phyloP scores from a whole-genome alignment of 2,888 invertebrate genomes.

The Choreutis nemorana region DNA sequence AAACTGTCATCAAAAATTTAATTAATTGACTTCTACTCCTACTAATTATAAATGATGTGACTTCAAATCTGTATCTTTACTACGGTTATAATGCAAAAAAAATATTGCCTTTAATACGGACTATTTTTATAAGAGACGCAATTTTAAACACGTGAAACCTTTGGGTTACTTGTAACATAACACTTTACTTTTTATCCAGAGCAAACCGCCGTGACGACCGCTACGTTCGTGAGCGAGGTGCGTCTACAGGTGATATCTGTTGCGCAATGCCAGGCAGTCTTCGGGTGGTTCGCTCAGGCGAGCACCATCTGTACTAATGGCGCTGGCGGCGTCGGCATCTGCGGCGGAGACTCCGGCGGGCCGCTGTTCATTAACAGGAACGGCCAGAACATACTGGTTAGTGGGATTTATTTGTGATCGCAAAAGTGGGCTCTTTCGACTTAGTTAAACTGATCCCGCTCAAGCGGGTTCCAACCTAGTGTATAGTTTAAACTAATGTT shows the following conservation, averaged over 20 bases:
- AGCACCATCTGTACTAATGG: conserved; percentile 21
- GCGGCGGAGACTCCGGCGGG: conserved; percentile 22
- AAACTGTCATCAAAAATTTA: neutral
- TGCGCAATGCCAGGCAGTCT: conserved; percentile 15
- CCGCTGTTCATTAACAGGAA: conserved; percentile 10
- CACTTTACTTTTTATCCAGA: conserved; percentile 2
- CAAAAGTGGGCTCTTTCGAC: too few relatives aligned
- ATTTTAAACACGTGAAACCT: neutral
- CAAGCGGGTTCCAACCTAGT: too few relatives aligned
- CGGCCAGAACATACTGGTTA: conserved; percentile 8
- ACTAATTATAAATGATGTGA: too few relatives aligned
- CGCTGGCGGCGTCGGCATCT: conserved; percentile 17
- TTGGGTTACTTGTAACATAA: neutral
- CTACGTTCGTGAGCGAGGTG: conserved; percentile 13
- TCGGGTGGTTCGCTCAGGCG: conserved; percentile 13
- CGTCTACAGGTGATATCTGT: conserved; percentile 17
- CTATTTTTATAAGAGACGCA: too few relatives aligned
- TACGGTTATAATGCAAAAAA: too few relatives aligned
- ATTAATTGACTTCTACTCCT: too few relatives aligned
- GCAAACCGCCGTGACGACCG: conserved; percentile 2
- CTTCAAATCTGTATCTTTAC: too few relatives aligned
- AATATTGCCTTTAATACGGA: too few relatives aligned
- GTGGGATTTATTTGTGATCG: too few relatives aligned
- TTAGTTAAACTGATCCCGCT: too few relatives aligned
- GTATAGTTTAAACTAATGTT: too few relatives aligned